Evolutionary conservation across 2,797 vertebrate genomes (phyloP).

Genomic region (Uromys caudimaculatus): DNA sequence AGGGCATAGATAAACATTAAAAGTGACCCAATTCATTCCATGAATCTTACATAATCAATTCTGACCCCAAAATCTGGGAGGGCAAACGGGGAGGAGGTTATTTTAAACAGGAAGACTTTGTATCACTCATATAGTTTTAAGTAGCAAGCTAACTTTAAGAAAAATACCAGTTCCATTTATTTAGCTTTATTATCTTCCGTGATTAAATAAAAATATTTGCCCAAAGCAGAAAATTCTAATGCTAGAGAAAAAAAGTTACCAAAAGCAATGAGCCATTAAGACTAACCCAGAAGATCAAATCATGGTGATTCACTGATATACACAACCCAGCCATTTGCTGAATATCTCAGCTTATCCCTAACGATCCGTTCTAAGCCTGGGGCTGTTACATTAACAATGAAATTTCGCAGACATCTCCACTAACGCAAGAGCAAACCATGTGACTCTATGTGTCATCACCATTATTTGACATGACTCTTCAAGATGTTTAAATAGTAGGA

Average conservation of each 20-base stretch:
- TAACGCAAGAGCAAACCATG: constrained; percentile 18
- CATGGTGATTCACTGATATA: neutral
- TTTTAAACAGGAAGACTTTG: constrained; percentile 45
- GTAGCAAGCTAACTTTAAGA: neutral
- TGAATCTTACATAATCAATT: constrained; percentile 45
- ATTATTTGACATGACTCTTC: constrained; percentile 6
- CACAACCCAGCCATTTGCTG: neutral
- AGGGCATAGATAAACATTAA: constrained; percentile 39
- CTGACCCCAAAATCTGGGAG: neutral
- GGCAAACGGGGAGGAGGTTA: neutral
- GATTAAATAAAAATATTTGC: constrained; percentile 21
- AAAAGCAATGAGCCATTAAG: neutral
- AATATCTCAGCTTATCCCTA: neutral
- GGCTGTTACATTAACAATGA: neutral
- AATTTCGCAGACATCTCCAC: constrained; percentile 2
- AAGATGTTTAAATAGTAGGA: neutral
- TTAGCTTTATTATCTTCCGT: neutral
- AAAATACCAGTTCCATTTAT: constrained; percentile 7
- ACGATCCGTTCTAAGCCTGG: neutral
- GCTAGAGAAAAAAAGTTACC: constrained; percentile 31
- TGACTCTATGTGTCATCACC: neutral
- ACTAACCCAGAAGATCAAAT: neutral
- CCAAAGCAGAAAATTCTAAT: constrained; percentile 49
- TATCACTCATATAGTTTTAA: neutral
- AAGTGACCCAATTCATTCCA: constrained; percentile 50